A percentile compares a stretch with the other conserved stretches of the same genome.
Conservation (phyloP, 2,797 vertebrate species). For the Lagocephalus sceleratus region DNA sequence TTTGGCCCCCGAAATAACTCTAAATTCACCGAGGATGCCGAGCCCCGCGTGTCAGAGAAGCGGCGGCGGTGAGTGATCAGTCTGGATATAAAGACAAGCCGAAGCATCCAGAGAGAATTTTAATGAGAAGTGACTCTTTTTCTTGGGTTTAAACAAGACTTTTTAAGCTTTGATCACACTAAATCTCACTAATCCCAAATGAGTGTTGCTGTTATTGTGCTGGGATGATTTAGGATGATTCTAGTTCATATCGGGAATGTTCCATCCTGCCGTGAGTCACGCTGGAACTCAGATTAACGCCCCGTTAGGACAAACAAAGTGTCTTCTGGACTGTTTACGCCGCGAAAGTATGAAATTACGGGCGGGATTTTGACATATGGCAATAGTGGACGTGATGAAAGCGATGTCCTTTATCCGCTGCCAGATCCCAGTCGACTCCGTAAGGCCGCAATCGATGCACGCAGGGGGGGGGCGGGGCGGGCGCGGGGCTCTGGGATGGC, state of each 20-base stretch:
- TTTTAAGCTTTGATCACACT: too few relatives aligned
- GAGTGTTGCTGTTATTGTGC: too few relatives aligned
- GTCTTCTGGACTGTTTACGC: constrained; percentile 2
- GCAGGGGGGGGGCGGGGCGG: neutral
- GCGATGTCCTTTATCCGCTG: constrained; percentile 12
- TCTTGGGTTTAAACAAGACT: too few relatives aligned
- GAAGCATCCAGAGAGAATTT: too few relatives aligned
- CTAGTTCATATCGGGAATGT: neutral
- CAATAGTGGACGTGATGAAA: constrained; percentile 5
- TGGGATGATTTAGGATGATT: too few relatives aligned
- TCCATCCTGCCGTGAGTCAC: neutral
- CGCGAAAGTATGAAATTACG: constrained; percentile 6
- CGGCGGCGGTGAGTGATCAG: too few relatives aligned
- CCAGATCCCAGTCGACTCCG: constrained; percentile 12
- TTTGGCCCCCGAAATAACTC: neutral
- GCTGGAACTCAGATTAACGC: neutral
- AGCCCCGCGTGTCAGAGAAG: neutral
- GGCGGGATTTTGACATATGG: constrained; percentile 12
- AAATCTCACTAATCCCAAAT: too few relatives aligned
- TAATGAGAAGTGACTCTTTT: too few relatives aligned
- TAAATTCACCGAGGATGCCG: neutral
- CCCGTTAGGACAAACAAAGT: neutral
- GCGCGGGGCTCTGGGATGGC: constrained; percentile 26
- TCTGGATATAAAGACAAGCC: too few relatives aligned
- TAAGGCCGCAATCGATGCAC: neutral